Evolutionary conservation across 37 sponge, comb jelly and placozoan genomes (phyloP).

Genomic region (Ianthella basta): DNA sequence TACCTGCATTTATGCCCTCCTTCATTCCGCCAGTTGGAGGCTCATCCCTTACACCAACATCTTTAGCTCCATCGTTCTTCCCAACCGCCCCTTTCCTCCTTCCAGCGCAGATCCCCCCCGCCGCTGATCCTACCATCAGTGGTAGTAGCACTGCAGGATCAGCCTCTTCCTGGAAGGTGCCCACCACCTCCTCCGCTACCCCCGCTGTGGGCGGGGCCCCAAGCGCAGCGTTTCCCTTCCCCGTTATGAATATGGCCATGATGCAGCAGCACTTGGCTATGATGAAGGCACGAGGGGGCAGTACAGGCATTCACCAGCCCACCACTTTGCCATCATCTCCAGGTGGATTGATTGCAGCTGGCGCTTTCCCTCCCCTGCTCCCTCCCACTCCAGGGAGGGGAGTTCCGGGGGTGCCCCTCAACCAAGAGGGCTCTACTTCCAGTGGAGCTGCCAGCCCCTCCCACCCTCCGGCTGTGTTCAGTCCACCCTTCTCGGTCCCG

Average conservation of each 20-base stretch:
- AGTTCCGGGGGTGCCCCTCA: not conserved
- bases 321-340: not conserved
- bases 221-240: too few species aligned
- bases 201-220: too few species aligned
- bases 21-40: not conserved
- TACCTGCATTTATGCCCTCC: not conserved
- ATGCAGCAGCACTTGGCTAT: not conserved
- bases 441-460: not conserved
- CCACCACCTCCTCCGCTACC: too few species aligned
- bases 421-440: not conserved
- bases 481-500: slow-evolving; percentile 2
- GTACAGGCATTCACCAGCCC: not conserved
- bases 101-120: too few species aligned
- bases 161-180: too few species aligned
- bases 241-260: too few species aligned
- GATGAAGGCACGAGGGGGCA: slow-evolving; percentile 4
- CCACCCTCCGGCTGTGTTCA: not conserved
- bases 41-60: not conserved
- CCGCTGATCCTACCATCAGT: too few species aligned
- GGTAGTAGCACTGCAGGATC: too few species aligned
- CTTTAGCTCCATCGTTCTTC: too few species aligned
- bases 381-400: not conserved
- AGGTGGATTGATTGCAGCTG: too few species aligned
- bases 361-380: too few species aligned
- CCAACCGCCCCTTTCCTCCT: too few species aligned